phyloP scores from a whole-genome alignment of 2,113 vertebrate genomes.

The Paratilapia polleni region DNA sequence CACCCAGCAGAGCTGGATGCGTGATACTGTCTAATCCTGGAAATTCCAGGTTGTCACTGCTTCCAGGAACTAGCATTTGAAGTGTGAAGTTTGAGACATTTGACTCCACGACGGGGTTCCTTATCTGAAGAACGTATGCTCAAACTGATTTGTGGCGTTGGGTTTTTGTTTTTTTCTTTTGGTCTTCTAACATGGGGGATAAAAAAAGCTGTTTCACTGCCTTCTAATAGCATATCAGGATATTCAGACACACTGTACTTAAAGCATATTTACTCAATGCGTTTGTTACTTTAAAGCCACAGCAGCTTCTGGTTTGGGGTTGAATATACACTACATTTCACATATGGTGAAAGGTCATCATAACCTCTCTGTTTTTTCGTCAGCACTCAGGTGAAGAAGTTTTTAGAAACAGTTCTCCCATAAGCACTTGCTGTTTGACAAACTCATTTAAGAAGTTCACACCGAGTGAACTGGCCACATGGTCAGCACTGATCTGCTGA shows the following conservation, averaged over 20 bases:
- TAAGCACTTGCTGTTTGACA: not conserved
- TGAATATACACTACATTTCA: not conserved
- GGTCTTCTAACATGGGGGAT: not conserved
- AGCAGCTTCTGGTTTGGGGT: not conserved
- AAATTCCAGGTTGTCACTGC: slow-evolving; percentile 46
- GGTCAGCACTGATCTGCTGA: slow-evolving; percentile 51
- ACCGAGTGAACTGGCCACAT: not conserved
- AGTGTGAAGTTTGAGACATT: slow-evolving; percentile 44
- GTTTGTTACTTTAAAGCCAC: not conserved
- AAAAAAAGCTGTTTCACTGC: slow-evolving; percentile 19
- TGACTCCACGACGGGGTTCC: slow-evolving; percentile 11
- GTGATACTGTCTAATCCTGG: slow-evolving; percentile 60
- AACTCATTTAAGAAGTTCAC: slow-evolving; percentile 19
- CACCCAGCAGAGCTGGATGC: slow-evolving; percentile 43
- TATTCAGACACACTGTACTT: not conserved
- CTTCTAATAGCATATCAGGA: not conserved
- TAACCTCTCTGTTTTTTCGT: not conserved
- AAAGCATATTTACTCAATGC: no score
- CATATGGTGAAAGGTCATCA: not conserved
- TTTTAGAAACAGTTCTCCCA: not conserved
- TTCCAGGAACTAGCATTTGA: slow-evolving; percentile 44
- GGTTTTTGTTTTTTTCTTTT: not conserved
- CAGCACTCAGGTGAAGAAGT: not conserved
- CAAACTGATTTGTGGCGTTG: slow-evolving; percentile 8
- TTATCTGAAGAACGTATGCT: slow-evolving; percentile 4